Base-by-base conservation (phyloP, 2,113 vertebrate species). In the Neogobius melanostomus region DNA sequence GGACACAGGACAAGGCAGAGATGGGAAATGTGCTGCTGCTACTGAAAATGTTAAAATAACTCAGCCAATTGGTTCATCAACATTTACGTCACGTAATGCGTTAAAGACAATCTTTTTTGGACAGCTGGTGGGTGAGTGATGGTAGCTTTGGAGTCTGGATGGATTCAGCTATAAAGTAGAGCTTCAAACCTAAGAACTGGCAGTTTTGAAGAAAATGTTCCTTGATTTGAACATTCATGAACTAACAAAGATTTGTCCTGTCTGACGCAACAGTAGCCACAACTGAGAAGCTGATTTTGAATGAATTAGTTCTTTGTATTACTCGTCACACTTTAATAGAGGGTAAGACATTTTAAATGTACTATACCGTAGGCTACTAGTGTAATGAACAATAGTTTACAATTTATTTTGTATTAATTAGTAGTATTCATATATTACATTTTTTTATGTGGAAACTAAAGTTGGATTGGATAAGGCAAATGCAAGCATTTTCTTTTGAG, bases 61-160 rank as follows among this genome's bases (percentile, higher is more conserved):
- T 28, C 56, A 52, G 52, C n/a, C 45, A 64, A 73, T 71, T 65
- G 44, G 72, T 42, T 66, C 77, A 47, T 61, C 48, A 51, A 12
- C n/a, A 6, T 75, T 64, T 64, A 68, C 47, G 4, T 78, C 77
- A 80, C 69, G 59, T 70, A 75, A 76, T 78, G 65, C 42, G 10
- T 83, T 71, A 85, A 85, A 63, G 60, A 47, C 59, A 77, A 45
- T 72, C 64, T 74, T 52, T 82, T 54, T 71, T 73, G 52, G 70
- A 74, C 66, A 61, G 63, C 70, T 4, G 5, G n/a, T 10, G 11
- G 43, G 65, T 68, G 69, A 87, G 72, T 57, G 51, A 74, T 6
- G 54, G 69, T 3, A 46, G 73, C 17, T 66, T 46, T 36, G 11
- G 53, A 71, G 53, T 48, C 64, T 51, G 45, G n/a, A 21, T n/a